A percentile compares a stretch with the other conserved stretches of the same genome.
These are phyloP conservation scores for Nannoperca australis DNA, from an alignment of 2,797 vertebrate genomes.

Conservation along the genomic window DNA sequence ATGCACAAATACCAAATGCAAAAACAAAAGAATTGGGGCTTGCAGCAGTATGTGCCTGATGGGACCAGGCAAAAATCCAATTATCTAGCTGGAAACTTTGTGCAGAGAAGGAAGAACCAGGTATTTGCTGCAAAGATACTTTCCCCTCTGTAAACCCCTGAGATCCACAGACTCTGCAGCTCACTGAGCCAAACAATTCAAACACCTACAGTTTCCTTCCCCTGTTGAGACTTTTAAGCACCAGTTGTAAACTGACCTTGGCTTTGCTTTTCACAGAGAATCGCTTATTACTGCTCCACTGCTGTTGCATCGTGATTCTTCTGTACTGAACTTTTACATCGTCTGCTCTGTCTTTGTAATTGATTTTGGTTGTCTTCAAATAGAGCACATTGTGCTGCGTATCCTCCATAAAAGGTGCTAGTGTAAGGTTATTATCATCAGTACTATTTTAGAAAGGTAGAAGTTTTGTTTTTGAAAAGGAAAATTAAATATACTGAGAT, in stretches of 20 bases:
- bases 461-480: neutral
- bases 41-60: neutral
- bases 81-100: conserved; percentile 15
- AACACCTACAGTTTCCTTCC: neutral
- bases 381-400: neutral
- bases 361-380: neutral
- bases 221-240: neutral
- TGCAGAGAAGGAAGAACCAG: conserved; percentile 1
- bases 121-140: neutral
- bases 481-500: neutral
- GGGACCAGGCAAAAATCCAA: conserved; percentile 4
- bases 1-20: neutral
- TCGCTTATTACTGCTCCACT: neutral
- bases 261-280: neutral
- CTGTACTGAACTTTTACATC: neutral
- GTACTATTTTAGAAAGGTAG: neutral
- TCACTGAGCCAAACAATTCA: neutral
- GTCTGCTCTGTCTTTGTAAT: neutral
- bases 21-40: neutral
- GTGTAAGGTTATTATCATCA: neutral
- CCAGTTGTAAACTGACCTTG: neutral
- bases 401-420: neutral
- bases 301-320: conserved; percentile 2
- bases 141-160: neutral
- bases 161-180: neutral